Base-by-base conservation (phyloP, 2,797 vertebrate genomes). In the Bradypodion pumilum region DNA sequence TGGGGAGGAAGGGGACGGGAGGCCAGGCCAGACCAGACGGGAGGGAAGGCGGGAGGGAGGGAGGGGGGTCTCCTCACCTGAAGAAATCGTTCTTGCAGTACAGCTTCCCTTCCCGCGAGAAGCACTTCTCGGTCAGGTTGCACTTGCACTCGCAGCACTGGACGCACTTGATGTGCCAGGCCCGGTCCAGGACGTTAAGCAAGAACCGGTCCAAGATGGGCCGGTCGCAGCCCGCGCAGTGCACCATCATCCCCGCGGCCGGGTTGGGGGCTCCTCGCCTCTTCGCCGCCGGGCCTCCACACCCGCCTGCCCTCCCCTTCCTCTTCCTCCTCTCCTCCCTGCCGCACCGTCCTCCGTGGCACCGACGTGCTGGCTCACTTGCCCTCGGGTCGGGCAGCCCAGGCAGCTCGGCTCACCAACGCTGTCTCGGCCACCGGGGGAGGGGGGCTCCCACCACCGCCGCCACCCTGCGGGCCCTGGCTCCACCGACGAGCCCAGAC, bases 51-150 rank as follows among this genome's bases (percentile, higher is more conserved):
- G 46, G n/a, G n/a, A 19, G 8, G 0, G 81, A 23, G 46, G n/a
- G n/a, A 19, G 13, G 19, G 29, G 19, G 2, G 69, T 52, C 80
- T 86, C 95, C 98, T 98, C 96, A 99, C 98, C 98, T 97, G 96
- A 99, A 99, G 95, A 99, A 99, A 97, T 99, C 98, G 91, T 98
- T 99, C 95, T 99, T 99, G 97, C 98, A 99, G 96, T 99, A 99
- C 89, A 99, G 97, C 96, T 99, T 99, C 86, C 98, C 98, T 95
- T 99, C 98, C 89, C 98, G 95, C 90, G 98, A 99, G 93, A 99
- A 99, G 93, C 98, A 99, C 95, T 99, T 99, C 95, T 99, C 98
- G 63, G 98, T 99, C 95, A 99, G 94, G 95, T 98, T 99, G 92
- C 98, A 98, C 94, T 99, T 99, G 96, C 98, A 99, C 96, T 99